Percentiles rank a stretch among this genome's conserved stretches.
These are phyloP conservation scores for Varecia variegata DNA, from an alignment of 2,797 vertebrate species.

Conservation along the genomic window DNA sequence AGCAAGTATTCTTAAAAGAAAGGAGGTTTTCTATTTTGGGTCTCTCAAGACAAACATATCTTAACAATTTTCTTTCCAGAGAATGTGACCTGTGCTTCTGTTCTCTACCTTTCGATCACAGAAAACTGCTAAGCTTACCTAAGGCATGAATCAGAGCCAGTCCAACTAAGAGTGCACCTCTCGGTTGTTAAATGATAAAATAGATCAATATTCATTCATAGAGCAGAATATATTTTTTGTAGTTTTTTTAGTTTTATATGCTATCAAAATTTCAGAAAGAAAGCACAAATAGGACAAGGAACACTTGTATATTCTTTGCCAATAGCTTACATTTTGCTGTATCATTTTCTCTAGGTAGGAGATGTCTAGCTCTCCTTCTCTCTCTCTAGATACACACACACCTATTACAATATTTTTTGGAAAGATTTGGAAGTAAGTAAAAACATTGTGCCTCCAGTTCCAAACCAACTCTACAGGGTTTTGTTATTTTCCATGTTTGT, in stretches of 20 bases:
- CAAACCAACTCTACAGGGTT: background rate
- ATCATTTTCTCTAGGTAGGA: background rate
- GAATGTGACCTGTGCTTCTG: background rate
- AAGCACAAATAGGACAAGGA: background rate
- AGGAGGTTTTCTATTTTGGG: background rate
- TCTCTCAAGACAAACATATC: background rate
- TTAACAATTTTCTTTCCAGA: background rate
- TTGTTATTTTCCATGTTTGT: background rate
- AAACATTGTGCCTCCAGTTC: background rate
- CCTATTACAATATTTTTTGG: background rate
- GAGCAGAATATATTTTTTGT: background rate
- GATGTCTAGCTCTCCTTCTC: background rate
- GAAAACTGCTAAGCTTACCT: background rate
- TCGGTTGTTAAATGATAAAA: background rate
- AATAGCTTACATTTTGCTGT: slow-evolving; percentile 12
- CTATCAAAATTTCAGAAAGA: background rate
- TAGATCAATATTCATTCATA: background rate
- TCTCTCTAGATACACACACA: background rate
- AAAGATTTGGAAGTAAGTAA: background rate
- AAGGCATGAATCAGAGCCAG: background rate
- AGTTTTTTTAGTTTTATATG: background rate
- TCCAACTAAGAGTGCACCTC: rapidly evolving
- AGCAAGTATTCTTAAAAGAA: background rate
- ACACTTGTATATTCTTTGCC: background rate
- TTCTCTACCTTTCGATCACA: background rate